A percentile compares a stretch with the other conserved stretches of the same genome.
Evolutionary conservation across 2,797 vertebrate species (phyloP).

Genomic region (Peromyscus melanophrys): DNA sequence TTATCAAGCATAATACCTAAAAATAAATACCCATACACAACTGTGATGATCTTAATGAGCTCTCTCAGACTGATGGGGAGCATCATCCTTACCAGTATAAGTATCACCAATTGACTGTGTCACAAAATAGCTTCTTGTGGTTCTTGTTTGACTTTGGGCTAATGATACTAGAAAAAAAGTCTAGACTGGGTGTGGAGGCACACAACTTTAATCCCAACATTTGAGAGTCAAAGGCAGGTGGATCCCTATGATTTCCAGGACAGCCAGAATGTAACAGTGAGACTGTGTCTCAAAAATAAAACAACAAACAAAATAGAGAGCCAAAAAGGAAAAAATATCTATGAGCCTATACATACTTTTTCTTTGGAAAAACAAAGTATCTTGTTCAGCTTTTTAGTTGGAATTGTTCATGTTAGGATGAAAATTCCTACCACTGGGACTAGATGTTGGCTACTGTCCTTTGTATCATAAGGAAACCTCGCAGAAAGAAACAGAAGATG

Average conservation of each 20-base stretch:
- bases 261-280: too few relatives aligned
- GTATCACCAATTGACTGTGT: background rate
- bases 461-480: background rate
- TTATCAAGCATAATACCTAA: background rate
- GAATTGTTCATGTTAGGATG: background rate
- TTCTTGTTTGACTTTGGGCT: background rate
- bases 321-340: too few relatives aligned
- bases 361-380: too few relatives aligned
- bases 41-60: background rate
- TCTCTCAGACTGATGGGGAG: background rate
- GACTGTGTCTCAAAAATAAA: too few relatives aligned
- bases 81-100: background rate
- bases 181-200: background rate
- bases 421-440: background rate
- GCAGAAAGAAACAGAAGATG: background rate
- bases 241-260: too few relatives aligned
- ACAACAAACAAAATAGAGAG: too few relatives aligned
- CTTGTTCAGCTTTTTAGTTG: too few relatives aligned
- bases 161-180: background rate
- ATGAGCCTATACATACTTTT: too few relatives aligned
- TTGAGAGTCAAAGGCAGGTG: background rate
- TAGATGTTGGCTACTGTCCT: background rate
- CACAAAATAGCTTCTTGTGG: background rate
- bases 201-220: background rate
- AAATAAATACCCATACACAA: background rate